These are phyloP conservation scores for Lerema accius DNA, from an alignment of 1,140 invertebrate species.

Conservation along the genomic window DNA sequence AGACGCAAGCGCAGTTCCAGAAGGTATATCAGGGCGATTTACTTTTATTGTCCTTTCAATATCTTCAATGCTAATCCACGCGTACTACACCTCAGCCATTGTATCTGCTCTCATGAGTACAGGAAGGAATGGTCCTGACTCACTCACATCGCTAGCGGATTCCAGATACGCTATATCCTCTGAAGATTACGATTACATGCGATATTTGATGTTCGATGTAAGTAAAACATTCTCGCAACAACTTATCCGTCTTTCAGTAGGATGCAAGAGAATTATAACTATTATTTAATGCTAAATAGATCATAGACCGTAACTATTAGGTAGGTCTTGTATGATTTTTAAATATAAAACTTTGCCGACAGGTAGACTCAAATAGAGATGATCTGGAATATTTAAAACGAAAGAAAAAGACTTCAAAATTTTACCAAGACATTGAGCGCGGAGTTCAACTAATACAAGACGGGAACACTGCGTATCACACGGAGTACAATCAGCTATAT, in stretches of 20 bases:
- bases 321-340: no score
- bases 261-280: no score
- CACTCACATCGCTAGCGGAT: conserved; percentile 54
- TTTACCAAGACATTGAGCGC: conserved; percentile 54
- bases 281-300: no score
- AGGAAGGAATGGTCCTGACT: conserved; percentile 56
- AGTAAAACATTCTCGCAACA: conserved; percentile 29
- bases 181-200: conserved; percentile 67
- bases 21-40: conserved; percentile 57
- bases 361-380: conserved; percentile 62
- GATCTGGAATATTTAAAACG: conserved; percentile 68
- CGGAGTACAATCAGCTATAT: conserved; percentile 66
- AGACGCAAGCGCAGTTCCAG: conserved; percentile 66
- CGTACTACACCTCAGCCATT: conserved; percentile 69
- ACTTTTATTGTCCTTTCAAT: conserved; percentile 59
- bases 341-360: no score
- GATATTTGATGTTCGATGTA: conserved; percentile 66
- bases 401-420: conserved; percentile 60
- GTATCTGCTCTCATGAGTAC: conserved; percentile 67
- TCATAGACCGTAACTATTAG: no score
- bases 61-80: conserved; percentile 67
- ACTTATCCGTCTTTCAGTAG: no score
- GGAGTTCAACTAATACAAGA: conserved; percentile 54
- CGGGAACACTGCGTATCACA: conserved; percentile 60
- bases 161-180: conserved; percentile 63